Evolutionary conservation across 2,888 invertebrate genomes (phyloP).

Genomic region (Tenthredo amoena): DNA sequence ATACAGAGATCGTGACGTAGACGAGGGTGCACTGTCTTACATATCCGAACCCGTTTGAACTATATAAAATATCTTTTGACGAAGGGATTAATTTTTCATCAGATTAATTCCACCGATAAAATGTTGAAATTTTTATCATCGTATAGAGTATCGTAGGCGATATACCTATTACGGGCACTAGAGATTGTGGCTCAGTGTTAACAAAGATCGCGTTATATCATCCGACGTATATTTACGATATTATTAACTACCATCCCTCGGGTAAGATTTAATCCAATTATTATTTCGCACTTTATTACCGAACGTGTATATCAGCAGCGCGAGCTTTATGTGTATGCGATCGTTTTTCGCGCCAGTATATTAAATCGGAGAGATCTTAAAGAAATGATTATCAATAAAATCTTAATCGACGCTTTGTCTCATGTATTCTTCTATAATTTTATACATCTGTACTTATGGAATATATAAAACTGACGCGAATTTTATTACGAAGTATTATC

Average conservation of each 20-base stretch:
- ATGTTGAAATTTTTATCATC: no score
- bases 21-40: neutral
- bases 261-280: neutral
- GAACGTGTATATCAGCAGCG: no score
- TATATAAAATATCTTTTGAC: neutral
- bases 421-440: no score
- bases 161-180: no score
- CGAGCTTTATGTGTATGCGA: no score
- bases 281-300: neutral
- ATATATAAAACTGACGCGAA: no score
- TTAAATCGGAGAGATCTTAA: neutral
- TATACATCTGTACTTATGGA: no score
- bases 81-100: neutral
- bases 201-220: neutral
- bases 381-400: no score
- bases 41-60: neutral
- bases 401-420: no score
- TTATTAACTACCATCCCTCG: neutral
- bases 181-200: neutral
- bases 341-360: neutral
- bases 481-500: no score
- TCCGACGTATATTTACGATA: neutral
- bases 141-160: no score
- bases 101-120: neutral
- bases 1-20: neutral